Evolutionary conservation across 2,888 invertebrate species (phyloP).

Genomic region (Agrochola lota): DNA sequence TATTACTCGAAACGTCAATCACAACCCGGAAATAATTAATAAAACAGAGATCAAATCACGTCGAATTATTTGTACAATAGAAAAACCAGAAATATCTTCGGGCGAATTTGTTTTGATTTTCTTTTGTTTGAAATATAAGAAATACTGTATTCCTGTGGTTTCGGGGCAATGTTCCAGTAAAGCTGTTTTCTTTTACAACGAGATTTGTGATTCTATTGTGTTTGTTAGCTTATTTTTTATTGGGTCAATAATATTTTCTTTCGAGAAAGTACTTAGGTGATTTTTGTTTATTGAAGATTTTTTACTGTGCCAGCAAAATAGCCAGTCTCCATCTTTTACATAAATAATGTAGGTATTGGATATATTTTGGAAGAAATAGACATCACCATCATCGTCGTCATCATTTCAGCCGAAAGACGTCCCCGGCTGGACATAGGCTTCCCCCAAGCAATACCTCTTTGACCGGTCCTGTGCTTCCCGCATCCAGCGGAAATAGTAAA

Average conservation of each 20-base stretch:
- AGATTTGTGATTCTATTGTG: constrained; percentile 36
- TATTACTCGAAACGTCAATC: constrained; percentile 14
- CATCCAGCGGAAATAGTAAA: background rate
- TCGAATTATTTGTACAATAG: constrained; percentile 22
- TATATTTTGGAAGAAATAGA: background rate
- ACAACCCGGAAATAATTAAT: constrained; percentile 29
- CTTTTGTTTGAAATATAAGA: constrained; percentile 39
- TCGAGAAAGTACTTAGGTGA: background rate
- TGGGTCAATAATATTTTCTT: constrained; percentile 40
- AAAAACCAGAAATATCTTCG: constrained; percentile 18
- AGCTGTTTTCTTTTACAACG: constrained; percentile 40
- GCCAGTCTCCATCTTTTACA: background rate
- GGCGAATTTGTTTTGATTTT: constrained; percentile 33
- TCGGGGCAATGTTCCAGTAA: constrained; percentile 42
- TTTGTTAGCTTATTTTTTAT: constrained; percentile 29
- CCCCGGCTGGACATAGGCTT: background rate
- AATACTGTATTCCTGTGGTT: constrained; percentile 37
- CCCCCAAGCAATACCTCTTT: background rate
- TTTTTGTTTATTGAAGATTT: constrained; percentile 2
- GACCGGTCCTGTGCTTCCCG: background rate
- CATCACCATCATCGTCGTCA: background rate
- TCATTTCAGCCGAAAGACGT: background rate
- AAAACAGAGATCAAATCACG: constrained; percentile 30
- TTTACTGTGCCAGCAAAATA: background rate
- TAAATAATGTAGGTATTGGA: background rate